phyloP scores from a whole-genome alignment of 2,113 vertebrate species.

The Hiodon tergisus region DNA sequence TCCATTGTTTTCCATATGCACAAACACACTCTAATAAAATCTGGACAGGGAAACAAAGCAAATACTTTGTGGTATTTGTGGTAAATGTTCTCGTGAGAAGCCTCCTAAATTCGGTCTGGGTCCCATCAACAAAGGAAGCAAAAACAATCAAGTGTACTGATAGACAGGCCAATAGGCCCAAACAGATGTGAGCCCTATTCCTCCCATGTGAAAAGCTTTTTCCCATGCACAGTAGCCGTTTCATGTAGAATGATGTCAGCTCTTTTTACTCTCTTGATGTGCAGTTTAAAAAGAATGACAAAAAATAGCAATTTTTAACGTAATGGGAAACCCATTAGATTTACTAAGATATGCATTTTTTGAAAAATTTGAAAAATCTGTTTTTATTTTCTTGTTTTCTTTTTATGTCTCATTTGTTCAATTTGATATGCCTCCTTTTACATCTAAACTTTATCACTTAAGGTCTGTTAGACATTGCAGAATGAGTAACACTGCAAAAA shows the following conservation, averaged over 20 bases:
- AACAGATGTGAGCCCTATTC: background rate
- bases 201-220: background rate
- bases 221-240: background rate
- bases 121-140: slow-evolving; percentile 7
- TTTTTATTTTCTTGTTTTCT: background rate
- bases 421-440: slow-evolving; percentile 25
- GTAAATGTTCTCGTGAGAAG: background rate
- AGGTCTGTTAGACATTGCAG: slow-evolving; percentile 23
- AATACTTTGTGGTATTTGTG: background rate
- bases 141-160: slow-evolving; percentile 1
- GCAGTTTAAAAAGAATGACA: background rate
- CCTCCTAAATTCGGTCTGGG: background rate
- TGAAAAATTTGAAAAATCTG: slow-evolving; percentile 24
- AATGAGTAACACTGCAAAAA: slow-evolving; percentile 23
- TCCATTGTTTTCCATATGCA: too few species aligned
- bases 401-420: slow-evolving; percentile 14
- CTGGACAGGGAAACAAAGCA: background rate
- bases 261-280: slow-evolving; percentile 10
- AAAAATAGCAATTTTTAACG: background rate
- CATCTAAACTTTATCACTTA: slow-evolving; percentile 33
- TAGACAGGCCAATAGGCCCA: background rate
- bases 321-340: background rate
- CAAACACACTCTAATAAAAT: background rate
- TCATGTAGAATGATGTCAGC: background rate
- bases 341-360: slow-evolving; percentile 21